These are phyloP conservation scores for Vireo griseus DNA, from an alignment of 2,797 vertebrate species.

Conservation along the genomic window DNA sequence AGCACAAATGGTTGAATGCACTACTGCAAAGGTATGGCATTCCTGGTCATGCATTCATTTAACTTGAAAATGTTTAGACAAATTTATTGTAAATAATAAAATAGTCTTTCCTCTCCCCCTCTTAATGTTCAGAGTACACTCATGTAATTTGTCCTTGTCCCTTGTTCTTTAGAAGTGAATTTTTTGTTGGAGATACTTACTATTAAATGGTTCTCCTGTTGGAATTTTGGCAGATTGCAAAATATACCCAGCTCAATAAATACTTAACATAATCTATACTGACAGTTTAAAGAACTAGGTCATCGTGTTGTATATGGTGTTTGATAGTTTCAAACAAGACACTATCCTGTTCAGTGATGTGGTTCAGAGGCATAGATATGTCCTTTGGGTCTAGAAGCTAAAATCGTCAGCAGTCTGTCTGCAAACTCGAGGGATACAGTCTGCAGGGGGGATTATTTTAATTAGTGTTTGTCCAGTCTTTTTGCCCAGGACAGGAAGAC, in stretches of 20 bases:
- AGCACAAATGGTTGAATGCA: slow-evolving; percentile 98
- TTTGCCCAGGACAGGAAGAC: background rate
- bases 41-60: background rate
- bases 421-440: background rate
- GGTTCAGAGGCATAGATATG: background rate
- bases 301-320: background rate
- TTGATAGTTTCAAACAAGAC: slow-evolving; percentile 14
- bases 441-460: background rate
- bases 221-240: background rate
- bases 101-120: background rate
- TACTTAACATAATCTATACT: background rate
- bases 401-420: background rate
- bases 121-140: background rate
- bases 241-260: slow-evolving; percentile 6
- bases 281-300: slow-evolving; percentile 45
- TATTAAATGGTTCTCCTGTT: background rate
- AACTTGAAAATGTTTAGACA: background rate
- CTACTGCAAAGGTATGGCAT: slow-evolving; percentile 87
- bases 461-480: background rate
- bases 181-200: background rate
- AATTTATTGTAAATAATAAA: background rate
- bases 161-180: slow-evolving; percentile 12
- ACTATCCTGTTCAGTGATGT: background rate
- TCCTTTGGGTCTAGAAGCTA: slow-evolving; percentile 17
- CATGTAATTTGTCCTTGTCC: background rate